Evolutionary conservation across 2,797 vertebrate genomes (phyloP).

Genomic region (Rhabdomys pumilio): DNA sequence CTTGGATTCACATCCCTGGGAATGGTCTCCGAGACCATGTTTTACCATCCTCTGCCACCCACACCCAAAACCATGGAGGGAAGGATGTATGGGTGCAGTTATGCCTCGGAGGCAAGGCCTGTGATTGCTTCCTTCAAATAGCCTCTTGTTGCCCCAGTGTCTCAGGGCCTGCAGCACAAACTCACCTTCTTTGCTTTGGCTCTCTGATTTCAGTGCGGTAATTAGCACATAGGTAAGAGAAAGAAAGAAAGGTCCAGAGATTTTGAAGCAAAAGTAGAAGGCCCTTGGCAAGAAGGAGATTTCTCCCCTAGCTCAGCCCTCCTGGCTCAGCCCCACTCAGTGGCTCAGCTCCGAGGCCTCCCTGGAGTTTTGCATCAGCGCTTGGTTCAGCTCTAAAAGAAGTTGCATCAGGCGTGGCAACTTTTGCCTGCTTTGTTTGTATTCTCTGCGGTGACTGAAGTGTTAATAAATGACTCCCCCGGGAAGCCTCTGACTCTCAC

Average conservation of each 20-base stretch:
- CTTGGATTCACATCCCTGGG: not conserved
- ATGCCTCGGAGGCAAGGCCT: not conserved
- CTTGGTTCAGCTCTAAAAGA: slow-evolving; percentile 73
- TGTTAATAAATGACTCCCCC: slow-evolving; percentile 82
- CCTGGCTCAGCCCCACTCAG: not conserved
- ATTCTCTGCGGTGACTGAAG: slow-evolving; percentile 65
- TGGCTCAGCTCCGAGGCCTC: slow-evolving; percentile 37
- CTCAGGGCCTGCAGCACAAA: not conserved
- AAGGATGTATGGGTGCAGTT: accelerated
- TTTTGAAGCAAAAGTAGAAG: slow-evolving; percentile 61
- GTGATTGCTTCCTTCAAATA: not conserved
- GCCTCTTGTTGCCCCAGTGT: not conserved
- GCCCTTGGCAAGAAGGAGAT: slow-evolving; percentile 40
- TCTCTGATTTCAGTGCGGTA: slow-evolving; percentile 9
- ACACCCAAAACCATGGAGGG: not conserved
- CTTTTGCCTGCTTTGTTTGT: slow-evolving; percentile 77
- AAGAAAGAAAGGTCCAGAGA: slow-evolving; percentile 38
- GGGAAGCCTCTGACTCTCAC: slow-evolving; percentile 77
- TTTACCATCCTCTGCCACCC: accelerated
- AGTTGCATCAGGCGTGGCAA: slow-evolving; percentile 86
- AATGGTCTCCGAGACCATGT: no score
- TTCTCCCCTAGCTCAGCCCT: not conserved
- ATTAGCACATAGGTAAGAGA: not conserved
- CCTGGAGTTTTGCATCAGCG: slow-evolving; percentile 72
- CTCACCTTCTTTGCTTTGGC: not conserved